phyloP scores from a whole-genome alignment of 92 coral and sea anemone genomes.

The Pocillopora grandis region DNA sequence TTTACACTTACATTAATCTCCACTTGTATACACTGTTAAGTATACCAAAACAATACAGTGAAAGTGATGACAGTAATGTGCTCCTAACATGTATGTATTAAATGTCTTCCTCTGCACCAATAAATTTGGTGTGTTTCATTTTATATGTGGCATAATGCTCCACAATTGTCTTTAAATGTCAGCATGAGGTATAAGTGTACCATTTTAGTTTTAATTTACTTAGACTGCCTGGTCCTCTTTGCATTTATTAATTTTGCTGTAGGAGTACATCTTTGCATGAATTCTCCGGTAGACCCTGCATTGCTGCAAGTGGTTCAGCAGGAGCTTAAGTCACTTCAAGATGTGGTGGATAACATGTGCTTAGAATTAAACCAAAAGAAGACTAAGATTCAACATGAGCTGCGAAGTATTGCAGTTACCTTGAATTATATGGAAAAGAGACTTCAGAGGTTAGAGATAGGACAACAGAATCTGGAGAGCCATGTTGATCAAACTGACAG shows the following conservation, averaged over 20 bases:
- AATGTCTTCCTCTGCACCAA: no score
- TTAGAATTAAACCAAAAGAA: constrained; percentile 4
- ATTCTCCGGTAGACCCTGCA: constrained; percentile 22
- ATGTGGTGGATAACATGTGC: constrained; percentile 1
- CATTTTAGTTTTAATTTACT: no score
- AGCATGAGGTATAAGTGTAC: no score
- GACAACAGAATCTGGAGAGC: background rate
- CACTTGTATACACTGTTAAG: no score
- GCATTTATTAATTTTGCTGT: background rate
- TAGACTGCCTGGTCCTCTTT: background rate
- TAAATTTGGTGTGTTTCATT: no score
- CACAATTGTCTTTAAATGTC: no score
- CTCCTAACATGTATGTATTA: no score
- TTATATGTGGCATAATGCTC: no score
- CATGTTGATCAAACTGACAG: background rate
- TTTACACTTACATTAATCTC: no score
- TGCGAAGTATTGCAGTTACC: background rate
- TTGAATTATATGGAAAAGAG: background rate
- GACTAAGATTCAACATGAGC: constrained; percentile 4
- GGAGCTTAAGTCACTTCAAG: constrained; percentile 3
- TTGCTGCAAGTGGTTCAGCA: constrained; percentile 20
- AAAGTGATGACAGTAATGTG: no score
- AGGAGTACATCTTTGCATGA: constrained; percentile 26
- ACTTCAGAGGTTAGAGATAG: background rate
- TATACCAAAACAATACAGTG: no score